phyloP scores from a whole-genome alignment of 2,113 vertebrate genomes.

The Chelonoidis abingdonii region DNA sequence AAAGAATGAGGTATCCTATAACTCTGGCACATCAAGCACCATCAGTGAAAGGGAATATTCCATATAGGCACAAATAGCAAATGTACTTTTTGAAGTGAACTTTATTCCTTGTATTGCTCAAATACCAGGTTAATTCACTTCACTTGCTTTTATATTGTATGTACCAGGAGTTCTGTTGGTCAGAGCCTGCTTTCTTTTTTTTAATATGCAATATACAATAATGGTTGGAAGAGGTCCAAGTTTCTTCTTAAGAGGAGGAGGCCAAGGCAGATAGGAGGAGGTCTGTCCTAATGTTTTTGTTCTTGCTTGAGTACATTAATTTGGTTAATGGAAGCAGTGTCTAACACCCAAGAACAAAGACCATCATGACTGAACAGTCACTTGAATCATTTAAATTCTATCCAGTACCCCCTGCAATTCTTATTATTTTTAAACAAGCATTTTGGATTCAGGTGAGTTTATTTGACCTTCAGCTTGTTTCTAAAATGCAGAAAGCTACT shows the following conservation, averaged over 20 bases:
- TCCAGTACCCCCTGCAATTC: fast-evolving
- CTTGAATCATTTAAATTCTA: not conserved
- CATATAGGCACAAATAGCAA: not conserved
- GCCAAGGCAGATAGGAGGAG: not conserved
- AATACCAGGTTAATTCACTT: not conserved
- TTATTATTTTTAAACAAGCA: fast-evolving
- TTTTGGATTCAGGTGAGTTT: fast-evolving
- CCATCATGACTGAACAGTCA: not conserved
- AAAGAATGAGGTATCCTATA: fast-evolving
- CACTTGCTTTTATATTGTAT: not conserved
- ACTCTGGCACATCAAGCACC: not conserved
- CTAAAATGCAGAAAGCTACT: not conserved
- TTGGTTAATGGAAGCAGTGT: fast-evolving
- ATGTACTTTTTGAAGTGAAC: not conserved
- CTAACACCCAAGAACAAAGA: fast-evolving
- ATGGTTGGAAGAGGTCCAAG: not conserved
- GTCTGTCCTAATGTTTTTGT: fast-evolving
- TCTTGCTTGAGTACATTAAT: not conserved
- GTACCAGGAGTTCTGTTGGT: not conserved
- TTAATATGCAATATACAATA: fast-evolving
- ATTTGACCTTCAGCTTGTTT: fast-evolving
- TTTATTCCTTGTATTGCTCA: not conserved
- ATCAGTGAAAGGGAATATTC: fast-evolving
- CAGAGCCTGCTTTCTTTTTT: not conserved
- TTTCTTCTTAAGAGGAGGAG: not conserved